Conservation (phyloP, 2,797 vertebrate genomes). For the Ataeniobius toweri region DNA sequence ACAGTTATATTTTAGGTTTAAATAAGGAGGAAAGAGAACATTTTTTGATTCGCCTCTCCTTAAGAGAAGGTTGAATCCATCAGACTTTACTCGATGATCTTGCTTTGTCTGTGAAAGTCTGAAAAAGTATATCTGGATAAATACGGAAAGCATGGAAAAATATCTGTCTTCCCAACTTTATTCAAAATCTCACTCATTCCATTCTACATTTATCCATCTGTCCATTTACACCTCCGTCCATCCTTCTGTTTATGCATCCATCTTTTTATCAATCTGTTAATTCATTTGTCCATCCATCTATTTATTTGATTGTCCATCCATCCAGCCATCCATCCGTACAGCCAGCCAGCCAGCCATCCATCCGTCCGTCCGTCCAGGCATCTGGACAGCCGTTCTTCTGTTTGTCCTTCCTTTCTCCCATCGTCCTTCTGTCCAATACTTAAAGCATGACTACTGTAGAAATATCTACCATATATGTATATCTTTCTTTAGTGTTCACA, state of each 20-base stretch:
- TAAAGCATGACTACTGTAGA: neutral
- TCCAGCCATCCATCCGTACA: neutral
- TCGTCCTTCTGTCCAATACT: too few species aligned
- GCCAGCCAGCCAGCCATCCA: neutral
- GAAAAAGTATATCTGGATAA: neutral
- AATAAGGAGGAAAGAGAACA: too few species aligned
- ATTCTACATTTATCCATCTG: too few species aligned
- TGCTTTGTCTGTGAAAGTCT: neutral
- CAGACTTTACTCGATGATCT: neutral
- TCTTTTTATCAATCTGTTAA: too few species aligned
- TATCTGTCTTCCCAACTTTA: neutral
- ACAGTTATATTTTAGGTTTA: neutral
- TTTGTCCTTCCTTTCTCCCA: neutral
- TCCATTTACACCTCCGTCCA: neutral
- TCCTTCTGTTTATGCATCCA: neutral
- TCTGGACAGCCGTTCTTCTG: too few species aligned
- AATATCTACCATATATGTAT: neutral
- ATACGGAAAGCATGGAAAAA: neutral
- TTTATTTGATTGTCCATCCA: too few species aligned
- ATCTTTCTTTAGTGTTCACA: neutral
- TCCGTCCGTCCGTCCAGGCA: neutral
- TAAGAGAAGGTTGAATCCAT: slow-evolving; percentile 9
- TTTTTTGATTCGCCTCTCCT: neutral
- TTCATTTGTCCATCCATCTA: too few species aligned
- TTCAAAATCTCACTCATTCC: neutral